These are phyloP conservation scores for Manis pentadactyla DNA, from an alignment of 2,797 vertebrate genomes.

Conservation along the genomic window DNA sequence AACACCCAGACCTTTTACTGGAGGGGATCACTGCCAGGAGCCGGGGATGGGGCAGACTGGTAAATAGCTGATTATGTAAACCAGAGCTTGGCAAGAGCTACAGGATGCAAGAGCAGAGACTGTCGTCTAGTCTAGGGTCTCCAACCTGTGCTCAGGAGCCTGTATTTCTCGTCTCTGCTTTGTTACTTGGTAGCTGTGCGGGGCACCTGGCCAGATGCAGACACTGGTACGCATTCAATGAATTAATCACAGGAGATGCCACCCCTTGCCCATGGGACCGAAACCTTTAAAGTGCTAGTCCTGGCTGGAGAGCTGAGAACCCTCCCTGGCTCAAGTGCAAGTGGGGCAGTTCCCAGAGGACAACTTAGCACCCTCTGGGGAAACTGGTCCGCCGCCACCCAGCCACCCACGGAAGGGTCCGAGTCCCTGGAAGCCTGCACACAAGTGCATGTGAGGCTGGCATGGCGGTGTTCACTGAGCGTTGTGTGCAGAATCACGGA, in stretches of 20 bases:
- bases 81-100: background rate
- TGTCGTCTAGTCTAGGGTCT: background rate
- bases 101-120: rapidly evolving
- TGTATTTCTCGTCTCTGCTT: background rate
- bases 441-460: rapidly evolving
- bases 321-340: rapidly evolving
- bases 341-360: background rate
- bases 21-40: background rate
- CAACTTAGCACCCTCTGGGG: background rate
- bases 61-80: background rate
- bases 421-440: background rate
- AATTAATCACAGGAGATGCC: background rate
- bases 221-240: too few relatives aligned
- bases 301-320: background rate
- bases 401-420: background rate
- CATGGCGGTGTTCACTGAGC: rapidly evolving
- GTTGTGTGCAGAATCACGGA: rapidly evolving
- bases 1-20: too few relatives aligned
- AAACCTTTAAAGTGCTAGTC: background rate
- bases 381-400: background rate
- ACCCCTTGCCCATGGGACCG: rapidly evolving
- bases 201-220: rapidly evolving
- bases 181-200: background rate
- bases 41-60: rapidly evolving
- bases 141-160: background rate